phyloP scores from a whole-genome alignment of 2,113 vertebrate species.

The Embiotoca jacksoni region DNA sequence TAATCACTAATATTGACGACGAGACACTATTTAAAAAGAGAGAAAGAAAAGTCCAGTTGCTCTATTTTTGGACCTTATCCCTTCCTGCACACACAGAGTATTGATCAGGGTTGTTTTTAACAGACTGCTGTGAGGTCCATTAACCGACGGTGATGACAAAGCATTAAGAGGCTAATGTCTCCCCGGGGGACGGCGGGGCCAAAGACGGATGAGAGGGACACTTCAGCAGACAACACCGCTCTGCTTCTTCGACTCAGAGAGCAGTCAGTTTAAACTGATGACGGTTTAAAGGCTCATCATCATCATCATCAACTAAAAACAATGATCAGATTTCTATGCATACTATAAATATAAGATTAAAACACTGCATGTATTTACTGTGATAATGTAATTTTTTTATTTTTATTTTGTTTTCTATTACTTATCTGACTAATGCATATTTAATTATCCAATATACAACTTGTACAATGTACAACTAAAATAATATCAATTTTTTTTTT shows the following conservation, averaged over 20 bases:
- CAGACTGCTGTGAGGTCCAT: conserved; percentile 83
- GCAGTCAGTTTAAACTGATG: conserved; percentile 8
- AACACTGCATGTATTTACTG: too few species aligned
- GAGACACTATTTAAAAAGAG: conserved; percentile 10
- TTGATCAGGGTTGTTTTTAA: conserved; percentile 83
- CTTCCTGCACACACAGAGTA: conserved; percentile 64
- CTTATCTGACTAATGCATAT: too few species aligned
- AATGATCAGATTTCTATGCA: background rate
- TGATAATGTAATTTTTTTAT: background rate
- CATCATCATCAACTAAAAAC: background rate
- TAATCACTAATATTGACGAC: conserved; percentile 26
- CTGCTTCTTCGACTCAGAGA: conserved; percentile 7
- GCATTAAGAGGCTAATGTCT: conserved; percentile 80
- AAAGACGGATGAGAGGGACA: conserved; percentile 66
- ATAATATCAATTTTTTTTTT: background rate
- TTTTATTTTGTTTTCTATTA: too few species aligned
- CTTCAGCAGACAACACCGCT: conserved; percentile 44
- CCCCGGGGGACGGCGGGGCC: conserved; percentile 64
- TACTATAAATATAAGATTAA: background rate
- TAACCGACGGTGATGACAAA: conserved; percentile 85
- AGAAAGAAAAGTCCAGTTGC: conserved; percentile 24
- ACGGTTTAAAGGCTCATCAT: conserved; percentile 4
- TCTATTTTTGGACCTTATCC: conserved; percentile 66
- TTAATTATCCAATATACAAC: too few species aligned
- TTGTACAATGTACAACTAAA: too few species aligned